Evolutionary conservation across 2,113 vertebrate genomes (phyloP).

Genomic region (Aspiorhynchus laticeps): DNA sequence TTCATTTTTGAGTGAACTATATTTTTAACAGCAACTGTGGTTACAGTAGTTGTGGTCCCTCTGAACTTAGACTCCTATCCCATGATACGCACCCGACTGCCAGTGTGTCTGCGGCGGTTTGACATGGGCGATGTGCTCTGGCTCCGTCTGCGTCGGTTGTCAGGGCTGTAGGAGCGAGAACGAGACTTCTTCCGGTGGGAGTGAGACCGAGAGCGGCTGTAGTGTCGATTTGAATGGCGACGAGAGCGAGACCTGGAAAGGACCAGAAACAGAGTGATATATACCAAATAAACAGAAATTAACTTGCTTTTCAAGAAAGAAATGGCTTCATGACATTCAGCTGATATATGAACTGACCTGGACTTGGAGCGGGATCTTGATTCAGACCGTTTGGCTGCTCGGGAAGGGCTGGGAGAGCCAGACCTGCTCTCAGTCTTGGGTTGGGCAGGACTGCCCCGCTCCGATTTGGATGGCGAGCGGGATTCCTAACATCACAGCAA

Average conservation of each 20-base stretch:
- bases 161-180: conserved; percentile 86
- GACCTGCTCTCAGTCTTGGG: conserved; percentile 92
- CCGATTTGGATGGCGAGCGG: conserved; percentile 91
- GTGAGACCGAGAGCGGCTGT: conserved; percentile 84
- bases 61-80: not conserved
- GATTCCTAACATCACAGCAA: conserved; percentile 87
- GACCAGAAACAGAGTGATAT: not conserved
- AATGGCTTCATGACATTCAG: not conserved
- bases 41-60: not conserved
- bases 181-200: conserved; percentile 86
- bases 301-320: not conserved
- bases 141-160: conserved; percentile 85
- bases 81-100: conserved; percentile 85
- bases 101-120: conserved; percentile 83
- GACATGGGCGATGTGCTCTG: conserved; percentile 90
- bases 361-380: conserved; percentile 91
- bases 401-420: conserved; percentile 86
- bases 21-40: not conserved
- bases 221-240: conserved; percentile 85
- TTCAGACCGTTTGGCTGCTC: conserved; percentile 86
- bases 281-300: not conserved
- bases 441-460: conserved; percentile 86
- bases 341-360: conserved; percentile 71
- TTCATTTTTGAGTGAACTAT: not conserved
- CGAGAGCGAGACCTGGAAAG: conserved; percentile 83